Evolutionary conservation across 2,113 vertebrate species (phyloP).

Genomic region (Apaloderma vittatum): DNA sequence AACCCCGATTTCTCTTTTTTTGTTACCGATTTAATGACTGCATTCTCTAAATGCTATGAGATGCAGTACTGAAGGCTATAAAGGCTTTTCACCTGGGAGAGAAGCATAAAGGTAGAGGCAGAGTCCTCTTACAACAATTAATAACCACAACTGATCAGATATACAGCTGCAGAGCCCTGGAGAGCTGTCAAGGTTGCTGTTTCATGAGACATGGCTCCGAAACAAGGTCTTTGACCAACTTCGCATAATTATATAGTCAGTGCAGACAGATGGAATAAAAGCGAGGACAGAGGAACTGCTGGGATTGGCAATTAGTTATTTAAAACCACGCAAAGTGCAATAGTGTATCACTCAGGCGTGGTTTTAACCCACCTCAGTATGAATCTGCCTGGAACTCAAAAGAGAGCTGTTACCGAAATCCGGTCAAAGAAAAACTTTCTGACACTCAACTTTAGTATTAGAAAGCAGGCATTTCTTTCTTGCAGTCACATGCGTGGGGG

Average conservation of each 20-base stretch:
- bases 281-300: background rate
- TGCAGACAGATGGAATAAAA: background rate
- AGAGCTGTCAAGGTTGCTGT: background rate
- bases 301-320: background rate
- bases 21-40: background rate
- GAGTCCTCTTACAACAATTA: background rate
- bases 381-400: background rate
- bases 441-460: too few relatives aligned
- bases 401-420: too few relatives aligned
- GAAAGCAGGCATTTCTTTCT: too few relatives aligned
- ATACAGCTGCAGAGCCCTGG: rapidly evolving
- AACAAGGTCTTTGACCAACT: background rate
- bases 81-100: background rate
- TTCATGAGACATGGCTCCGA: background rate
- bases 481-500: too few relatives aligned
- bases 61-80: background rate
- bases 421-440: too few relatives aligned
- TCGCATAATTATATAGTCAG: rapidly evolving
- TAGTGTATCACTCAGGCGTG: background rate
- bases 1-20: background rate
- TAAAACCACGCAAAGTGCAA: background rate
- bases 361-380: background rate
- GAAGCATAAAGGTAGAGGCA: background rate
- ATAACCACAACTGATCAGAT: background rate
- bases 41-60: background rate